phyloP scores from a whole-genome alignment of 2,888 invertebrate species.

The Muscina levida region DNA sequence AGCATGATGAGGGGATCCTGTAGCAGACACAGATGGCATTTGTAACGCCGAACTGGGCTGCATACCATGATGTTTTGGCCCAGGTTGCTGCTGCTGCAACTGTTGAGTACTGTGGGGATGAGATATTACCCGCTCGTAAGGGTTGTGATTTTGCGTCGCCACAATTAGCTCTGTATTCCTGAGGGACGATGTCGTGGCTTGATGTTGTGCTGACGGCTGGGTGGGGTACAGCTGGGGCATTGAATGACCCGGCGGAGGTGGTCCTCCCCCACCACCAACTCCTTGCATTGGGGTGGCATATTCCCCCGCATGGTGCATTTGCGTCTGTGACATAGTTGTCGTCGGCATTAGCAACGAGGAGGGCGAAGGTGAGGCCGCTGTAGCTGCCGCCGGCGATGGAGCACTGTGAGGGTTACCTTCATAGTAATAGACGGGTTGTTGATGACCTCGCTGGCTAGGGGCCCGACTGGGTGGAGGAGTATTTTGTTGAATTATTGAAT shows the following conservation, averaged over 20 bases:
- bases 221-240: conserved; percentile 55
- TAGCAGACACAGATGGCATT: conserved; percentile 12
- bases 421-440: conserved; percentile 61
- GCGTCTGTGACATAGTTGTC: conserved; percentile 60
- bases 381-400: conserved; percentile 72
- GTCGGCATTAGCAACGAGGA: conserved; percentile 52
- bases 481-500: conserved; percentile 66
- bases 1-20: neutral
- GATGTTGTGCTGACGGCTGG: conserved; percentile 55
- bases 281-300: conserved; percentile 45
- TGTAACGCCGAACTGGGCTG: conserved; percentile 36
- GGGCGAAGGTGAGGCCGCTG: conserved; percentile 72
- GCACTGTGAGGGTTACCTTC: conserved; percentile 66
- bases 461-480: conserved; percentile 65
- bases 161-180: conserved; percentile 54
- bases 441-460: conserved; percentile 58
- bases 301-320: conserved; percentile 64
- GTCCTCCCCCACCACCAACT: conserved; percentile 30
- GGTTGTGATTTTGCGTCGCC: conserved; percentile 33
- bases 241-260: conserved; percentile 33
- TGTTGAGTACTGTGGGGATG: conserved; percentile 2
- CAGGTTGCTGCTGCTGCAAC: neutral
- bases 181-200: conserved; percentile 35
- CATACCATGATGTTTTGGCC: neutral
- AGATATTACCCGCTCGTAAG: conserved; percentile 46